Evolutionary conservation across 2,797 vertebrate genomes (phyloP), one percentile per base, ranked within the genome.

Genomic region (Diceros bicornis): DNA sequence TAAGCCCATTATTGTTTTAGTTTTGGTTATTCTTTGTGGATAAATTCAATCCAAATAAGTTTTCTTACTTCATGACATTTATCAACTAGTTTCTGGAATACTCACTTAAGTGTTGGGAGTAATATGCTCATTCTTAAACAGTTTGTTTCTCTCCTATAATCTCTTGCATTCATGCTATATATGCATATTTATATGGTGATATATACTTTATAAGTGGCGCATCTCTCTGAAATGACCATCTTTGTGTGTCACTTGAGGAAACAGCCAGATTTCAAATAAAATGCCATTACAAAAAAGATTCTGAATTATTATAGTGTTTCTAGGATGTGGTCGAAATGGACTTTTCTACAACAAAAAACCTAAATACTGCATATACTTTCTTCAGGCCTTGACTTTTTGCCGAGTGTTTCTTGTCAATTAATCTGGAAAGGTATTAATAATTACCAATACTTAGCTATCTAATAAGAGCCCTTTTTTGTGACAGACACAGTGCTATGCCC

Each of bases 11-110:
- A 57, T 44, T 64, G 20, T 69, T 95, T 86, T 74, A 89, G 41
- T 59, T 86, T 96, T 91, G 27, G 29, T 91, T 94, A 79, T 89
- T 95, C 47, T 78, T 92, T 89, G 34, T 96, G 71, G 11, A n/a
- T 44, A 77, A n/a, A 64, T 88, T 89, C 52, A 86, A 25, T 79
- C 23, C 34, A 94, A 82, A 32, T 89, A 87, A 69, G 11, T 78
- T 93, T 97, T 93, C 59, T 50, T 62, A 79, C 57, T 78, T 91
- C 11, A 66, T 87, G n/a, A 29, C 23, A 41, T 93, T 93, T 94
- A 61, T 75, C 50, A 14, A 1, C 41, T 93, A 59, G 32, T 55
- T 71, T 94, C 32, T 25, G 69, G 59, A 91, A 82, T 83, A n/a
- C 34, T 90, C 75, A n/a, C 34, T 89, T 69, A 68, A 50, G 41